These are phyloP conservation scores for Bombus terrestris DNA, from an alignment of 1,140 invertebrate genomes.

Conservation along the genomic window DNA sequence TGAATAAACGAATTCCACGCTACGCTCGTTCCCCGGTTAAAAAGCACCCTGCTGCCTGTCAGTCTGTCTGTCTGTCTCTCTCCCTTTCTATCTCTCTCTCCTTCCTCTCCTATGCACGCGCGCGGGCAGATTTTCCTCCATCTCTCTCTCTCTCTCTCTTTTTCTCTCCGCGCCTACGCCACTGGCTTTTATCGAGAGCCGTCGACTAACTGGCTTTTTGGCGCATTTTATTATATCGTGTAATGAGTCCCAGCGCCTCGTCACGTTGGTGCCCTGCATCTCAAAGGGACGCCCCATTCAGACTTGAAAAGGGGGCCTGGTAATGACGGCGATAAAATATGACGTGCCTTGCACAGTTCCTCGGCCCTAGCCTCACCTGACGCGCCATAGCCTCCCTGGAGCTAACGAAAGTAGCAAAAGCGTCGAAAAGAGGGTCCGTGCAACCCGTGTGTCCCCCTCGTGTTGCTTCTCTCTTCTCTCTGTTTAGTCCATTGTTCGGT, in stretches of 20 bases:
- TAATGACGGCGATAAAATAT: conserved; percentile 75
- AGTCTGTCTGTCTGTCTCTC: neutral
- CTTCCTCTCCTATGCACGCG: neutral
- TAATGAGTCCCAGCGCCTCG: conserved; percentile 69
- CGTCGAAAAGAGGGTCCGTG: neutral
- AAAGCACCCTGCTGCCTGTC: conserved; percentile 31
- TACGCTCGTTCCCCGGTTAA: conserved; percentile 55
- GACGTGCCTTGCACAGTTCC: conserved; percentile 53
- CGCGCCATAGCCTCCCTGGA: neutral
- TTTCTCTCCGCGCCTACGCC: conserved; percentile 34
- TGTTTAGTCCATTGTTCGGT: neutral
- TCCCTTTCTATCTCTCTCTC: neutral
- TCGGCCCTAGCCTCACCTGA: conserved; percentile 25
- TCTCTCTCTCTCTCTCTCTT: neutral
- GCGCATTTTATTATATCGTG: conserved; percentile 73
- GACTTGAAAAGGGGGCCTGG: conserved; percentile 32
- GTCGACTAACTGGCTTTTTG: conserved; percentile 69
- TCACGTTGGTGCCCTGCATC: conserved; percentile 66
- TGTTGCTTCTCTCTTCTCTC: neutral
- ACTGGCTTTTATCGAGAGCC: conserved; percentile 61
- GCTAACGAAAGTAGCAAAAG: conserved; percentile 7
- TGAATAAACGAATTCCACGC: conserved; percentile 61
- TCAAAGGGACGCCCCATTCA: conserved; percentile 63
- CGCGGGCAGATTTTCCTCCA: neutral
- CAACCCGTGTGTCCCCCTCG: neutral